Conservation (phyloP, 2,888 invertebrate genomes). For the Desoria tigrina region DNA sequence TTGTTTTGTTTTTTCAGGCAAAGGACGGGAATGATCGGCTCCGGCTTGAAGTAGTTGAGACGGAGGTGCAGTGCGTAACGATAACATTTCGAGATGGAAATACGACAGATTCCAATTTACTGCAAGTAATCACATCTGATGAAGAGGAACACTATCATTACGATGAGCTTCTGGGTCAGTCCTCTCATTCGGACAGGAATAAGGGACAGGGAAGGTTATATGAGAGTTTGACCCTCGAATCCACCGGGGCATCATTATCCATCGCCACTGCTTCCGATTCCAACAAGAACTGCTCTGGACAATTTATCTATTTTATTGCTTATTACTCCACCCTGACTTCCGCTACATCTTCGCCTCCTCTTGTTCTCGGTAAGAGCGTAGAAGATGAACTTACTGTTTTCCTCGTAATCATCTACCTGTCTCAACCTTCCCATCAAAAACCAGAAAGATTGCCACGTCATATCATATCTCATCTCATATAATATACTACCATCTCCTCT, state of each 20-base stretch:
- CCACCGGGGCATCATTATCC: slow-evolving; percentile 49
- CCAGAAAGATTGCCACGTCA: not conserved
- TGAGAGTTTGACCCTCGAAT: slow-evolving; percentile 41
- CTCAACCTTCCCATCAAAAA: not conserved
- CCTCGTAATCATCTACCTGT: not conserved
- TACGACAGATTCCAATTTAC: slow-evolving; percentile 51
- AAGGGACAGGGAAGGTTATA: slow-evolving; percentile 26
- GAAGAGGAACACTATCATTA: slow-evolving; percentile 38
- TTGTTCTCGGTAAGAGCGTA: slow-evolving; percentile 23
- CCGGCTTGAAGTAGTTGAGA: slow-evolving; percentile 46
- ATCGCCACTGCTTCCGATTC: slow-evolving; percentile 48
- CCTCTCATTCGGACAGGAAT: slow-evolving; percentile 26
- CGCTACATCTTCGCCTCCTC: slow-evolving; percentile 3
- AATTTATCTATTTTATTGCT: slow-evolving; percentile 52
- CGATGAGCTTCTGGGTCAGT: slow-evolving; percentile 28
- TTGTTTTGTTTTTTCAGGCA: slow-evolving; percentile 34
- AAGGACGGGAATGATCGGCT: slow-evolving; percentile 42
- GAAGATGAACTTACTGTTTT: slow-evolving; percentile 17
- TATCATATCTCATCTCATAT: no score
- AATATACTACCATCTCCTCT: no score
- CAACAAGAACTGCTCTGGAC: slow-evolving; percentile 45
- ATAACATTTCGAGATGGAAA: slow-evolving; percentile 52
- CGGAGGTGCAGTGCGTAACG: slow-evolving; percentile 49
- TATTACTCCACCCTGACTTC: slow-evolving; percentile 38
- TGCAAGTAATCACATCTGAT: slow-evolving; percentile 48